Evolutionary conservation across 1,140 invertebrate genomes (phyloP), one percentile per base, ranked within the genome.

Genomic region (Drosophila kikkawai): DNA sequence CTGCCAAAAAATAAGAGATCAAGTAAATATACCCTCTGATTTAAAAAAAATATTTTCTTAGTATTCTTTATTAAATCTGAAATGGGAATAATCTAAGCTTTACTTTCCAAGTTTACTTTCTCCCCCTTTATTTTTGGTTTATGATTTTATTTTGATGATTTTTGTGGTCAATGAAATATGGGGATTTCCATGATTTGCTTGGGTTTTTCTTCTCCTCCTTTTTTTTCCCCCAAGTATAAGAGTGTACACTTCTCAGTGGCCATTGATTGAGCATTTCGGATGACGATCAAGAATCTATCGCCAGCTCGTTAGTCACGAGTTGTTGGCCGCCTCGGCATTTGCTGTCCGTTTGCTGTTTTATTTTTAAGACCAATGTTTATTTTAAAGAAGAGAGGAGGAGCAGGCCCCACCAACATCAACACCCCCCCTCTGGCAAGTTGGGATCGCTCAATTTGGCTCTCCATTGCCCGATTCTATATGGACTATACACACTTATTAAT

Each of bases 401-500:
- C 19, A n/a, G 47, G 39, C 39, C 26, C 37, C 60, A 19, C 42
- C 42, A 2, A 22, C 22, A 3, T 0, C 63, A 34, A 13, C 13
- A 1, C 11, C 60, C 42, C n/a, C 41, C 32, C 17, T 50, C 12
- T 55, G 36, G 57, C 57, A 48, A 45, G 42, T 60, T 48, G 22
- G 22, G 37, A 26, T 9, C 22, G 22, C 50, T 4, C 26, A 26
- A 5, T 29, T 29, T 29, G 5, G 68, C 56, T 61, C 70, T 37
- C 66, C 41, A 44, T 57, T 19, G 56, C 60, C 60, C 44, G 73
- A 57, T 70, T 75, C 42, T 79, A 58, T 74, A 84, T 83, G 55
- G 63, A 79, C 79, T 82, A 64, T 44, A 55, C 51, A 82, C 75
- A 86, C 83, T 86, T 86, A 86, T 86, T 86, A 87, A 87, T 86